Percentiles rank a stretch among this genome's conserved stretches.
Conservation (phyloP, 2,888 invertebrate species). For the Dicycla oo region DNA sequence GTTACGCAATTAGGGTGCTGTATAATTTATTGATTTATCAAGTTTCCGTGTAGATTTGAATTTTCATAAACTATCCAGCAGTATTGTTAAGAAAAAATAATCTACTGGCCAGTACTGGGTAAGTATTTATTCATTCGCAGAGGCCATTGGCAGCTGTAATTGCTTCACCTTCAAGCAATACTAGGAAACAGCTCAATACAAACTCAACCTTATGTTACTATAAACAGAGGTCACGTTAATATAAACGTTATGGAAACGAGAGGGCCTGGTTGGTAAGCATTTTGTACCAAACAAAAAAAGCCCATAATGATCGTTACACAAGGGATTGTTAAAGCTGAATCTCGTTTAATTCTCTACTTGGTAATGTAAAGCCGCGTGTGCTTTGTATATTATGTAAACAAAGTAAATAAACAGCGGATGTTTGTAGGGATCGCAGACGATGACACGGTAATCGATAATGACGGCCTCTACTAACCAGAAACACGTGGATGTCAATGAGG, state of each 20-base stretch:
- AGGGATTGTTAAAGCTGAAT: constrained; percentile 42
- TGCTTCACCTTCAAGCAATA: constrained; percentile 49
- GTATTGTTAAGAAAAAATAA: constrained; percentile 9
- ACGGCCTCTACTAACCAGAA: constrained; percentile 8
- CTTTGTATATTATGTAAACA: constrained; percentile 46
- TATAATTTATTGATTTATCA: not conserved
- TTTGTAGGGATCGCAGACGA: constrained; percentile 41
- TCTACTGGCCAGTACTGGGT: constrained; percentile 6
- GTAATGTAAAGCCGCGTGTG: constrained; percentile 24
- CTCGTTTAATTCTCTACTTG: constrained; percentile 29
- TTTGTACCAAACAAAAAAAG: constrained; percentile 42
- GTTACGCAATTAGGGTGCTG: too few species aligned
- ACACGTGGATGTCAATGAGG: constrained; percentile 38
- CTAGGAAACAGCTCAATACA: constrained; percentile 52
- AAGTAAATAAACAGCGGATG: constrained; percentile 55
- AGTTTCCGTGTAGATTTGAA: not conserved
- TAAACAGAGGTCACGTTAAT: constrained; percentile 44
- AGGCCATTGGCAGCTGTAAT: constrained; percentile 35
- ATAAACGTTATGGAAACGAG: constrained; percentile 43
- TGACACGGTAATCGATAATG: too few species aligned
- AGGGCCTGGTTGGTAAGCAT: constrained; percentile 41
- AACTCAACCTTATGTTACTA: constrained; percentile 45
- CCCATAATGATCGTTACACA: constrained; percentile 24
- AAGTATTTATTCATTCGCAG: constrained; percentile 20
- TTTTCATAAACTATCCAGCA: not conserved